Conservation (phyloP, 64 coral and sea anemone genomes). For the Astreopora myriophthalma region DNA sequence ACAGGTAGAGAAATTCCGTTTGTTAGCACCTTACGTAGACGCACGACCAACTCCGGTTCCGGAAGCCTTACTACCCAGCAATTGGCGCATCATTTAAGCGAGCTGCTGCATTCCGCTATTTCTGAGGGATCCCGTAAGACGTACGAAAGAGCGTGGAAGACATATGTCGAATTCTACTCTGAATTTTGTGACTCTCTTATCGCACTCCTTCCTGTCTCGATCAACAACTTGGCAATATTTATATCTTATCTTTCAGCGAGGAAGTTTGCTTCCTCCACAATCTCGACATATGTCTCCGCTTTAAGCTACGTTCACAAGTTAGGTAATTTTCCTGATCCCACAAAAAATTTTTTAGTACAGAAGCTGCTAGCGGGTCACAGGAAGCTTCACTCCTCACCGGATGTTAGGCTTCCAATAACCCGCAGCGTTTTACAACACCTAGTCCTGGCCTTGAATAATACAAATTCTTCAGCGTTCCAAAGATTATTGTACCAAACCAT, state of each 20-base stretch:
- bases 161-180: neutral
- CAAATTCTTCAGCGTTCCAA: neutral
- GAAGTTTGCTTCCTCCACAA: neutral
- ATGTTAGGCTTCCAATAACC: slow-evolving; percentile 3
- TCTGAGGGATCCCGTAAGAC: neutral
- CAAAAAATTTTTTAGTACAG: neutral
- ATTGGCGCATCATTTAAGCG: neutral
- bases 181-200: too few species aligned
- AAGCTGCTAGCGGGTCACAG: neutral
- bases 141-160: neutral
- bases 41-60: neutral
- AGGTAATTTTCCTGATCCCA: neutral
- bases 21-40: neutral
- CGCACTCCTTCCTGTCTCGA: too few species aligned
- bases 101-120: neutral
- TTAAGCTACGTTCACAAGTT: neutral
- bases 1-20: neutral
- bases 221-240: too few species aligned
- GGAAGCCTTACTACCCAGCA: neutral
- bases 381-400: neutral
- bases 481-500: neutral
- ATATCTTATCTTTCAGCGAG: neutral
- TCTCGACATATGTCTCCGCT: neutral
- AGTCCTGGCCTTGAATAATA: neutral
- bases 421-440: neutral